phyloP scores from a whole-genome alignment of 2,888 invertebrate species.

The Caenorhabditis wallacei region DNA sequence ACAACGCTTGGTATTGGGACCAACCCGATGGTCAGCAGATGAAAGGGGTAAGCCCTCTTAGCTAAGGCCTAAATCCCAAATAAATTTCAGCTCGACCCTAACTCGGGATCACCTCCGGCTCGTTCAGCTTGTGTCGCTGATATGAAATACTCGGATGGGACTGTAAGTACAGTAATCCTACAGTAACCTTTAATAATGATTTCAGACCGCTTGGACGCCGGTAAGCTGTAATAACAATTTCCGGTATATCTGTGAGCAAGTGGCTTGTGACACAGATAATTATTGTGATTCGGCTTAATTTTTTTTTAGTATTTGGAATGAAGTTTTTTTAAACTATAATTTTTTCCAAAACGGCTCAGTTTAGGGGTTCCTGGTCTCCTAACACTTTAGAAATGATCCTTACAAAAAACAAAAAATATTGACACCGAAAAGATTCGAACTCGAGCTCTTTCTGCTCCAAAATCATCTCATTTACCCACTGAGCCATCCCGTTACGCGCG shows the following conservation, averaged over 20 bases:
- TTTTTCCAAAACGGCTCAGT: no score
- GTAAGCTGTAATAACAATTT: constrained; percentile 42
- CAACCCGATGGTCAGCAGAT: constrained; percentile 20
- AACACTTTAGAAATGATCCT: no score
- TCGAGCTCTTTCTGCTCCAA: no score
- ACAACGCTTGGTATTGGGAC: constrained; percentile 44
- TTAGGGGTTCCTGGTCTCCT: no score
- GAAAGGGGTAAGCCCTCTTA: constrained; percentile 2
- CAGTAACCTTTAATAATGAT: not conserved
- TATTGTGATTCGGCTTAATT: constrained; percentile 40
- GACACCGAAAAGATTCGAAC: no score
- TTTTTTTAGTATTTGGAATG: not conserved
- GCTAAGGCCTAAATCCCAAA: not conserved
- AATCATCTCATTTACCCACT: no score
- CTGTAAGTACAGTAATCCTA: constrained; percentile 4
- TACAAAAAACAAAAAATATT: no score
- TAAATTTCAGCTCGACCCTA: constrained; percentile 37
- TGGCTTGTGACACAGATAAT: constrained; percentile 57
- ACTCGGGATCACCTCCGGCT: constrained; percentile 38
- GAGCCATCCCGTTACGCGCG: no score
- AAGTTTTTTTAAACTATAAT: not conserved
- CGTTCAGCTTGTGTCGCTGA: constrained; percentile 41
- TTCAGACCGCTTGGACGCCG: constrained; percentile 48
- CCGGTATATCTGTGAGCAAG: constrained; percentile 39
- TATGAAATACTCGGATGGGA: constrained; percentile 55